Conservation (phyloP, 2,888 invertebrate species). For the Drosophila austrosaltans region DNA sequence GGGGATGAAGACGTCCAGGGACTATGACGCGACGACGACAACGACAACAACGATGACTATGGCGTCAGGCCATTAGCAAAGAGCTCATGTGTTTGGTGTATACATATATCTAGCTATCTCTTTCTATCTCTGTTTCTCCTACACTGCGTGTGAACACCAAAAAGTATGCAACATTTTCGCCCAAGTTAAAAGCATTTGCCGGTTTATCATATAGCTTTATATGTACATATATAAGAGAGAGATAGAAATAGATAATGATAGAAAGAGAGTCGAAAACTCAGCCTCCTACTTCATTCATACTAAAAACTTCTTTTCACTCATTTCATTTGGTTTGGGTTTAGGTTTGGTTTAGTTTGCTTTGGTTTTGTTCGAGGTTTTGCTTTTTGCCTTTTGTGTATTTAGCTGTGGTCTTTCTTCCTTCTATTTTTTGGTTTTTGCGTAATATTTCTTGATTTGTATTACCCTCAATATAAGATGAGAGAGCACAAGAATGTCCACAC, state of each 20-base stretch:
- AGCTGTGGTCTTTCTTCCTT: slow-evolving; percentile 34
- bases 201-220: slow-evolving; percentile 40
- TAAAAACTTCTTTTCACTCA: slow-evolving; percentile 42
- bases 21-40: slow-evolving; percentile 14
- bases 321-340: slow-evolving; percentile 30
- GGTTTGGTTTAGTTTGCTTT: slow-evolving; percentile 7
- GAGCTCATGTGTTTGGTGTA: slow-evolving; percentile 61
- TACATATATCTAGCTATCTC: neutral
- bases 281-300: slow-evolving; percentile 25
- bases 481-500: neutral
- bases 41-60: slow-evolving; percentile 32
- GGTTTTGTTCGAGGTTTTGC: neutral
- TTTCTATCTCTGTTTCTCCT: slow-evolving; percentile 2
- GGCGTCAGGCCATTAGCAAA: slow-evolving; percentile 63
- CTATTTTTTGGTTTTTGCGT: slow-evolving; percentile 39
- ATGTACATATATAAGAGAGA: neutral
- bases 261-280: neutral
- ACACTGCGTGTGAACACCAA: slow-evolving; percentile 38
- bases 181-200: slow-evolving; percentile 72
- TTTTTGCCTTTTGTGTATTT: slow-evolving; percentile 30
- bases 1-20: slow-evolving; percentile 44
- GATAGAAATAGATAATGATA: too few species aligned
- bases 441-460: slow-evolving; percentile 49
- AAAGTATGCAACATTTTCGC: slow-evolving; percentile 66
- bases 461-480: slow-evolving; percentile 14